phyloP scores from a whole-genome alignment of 1,140 invertebrate species.

The Grapholita molesta region DNA sequence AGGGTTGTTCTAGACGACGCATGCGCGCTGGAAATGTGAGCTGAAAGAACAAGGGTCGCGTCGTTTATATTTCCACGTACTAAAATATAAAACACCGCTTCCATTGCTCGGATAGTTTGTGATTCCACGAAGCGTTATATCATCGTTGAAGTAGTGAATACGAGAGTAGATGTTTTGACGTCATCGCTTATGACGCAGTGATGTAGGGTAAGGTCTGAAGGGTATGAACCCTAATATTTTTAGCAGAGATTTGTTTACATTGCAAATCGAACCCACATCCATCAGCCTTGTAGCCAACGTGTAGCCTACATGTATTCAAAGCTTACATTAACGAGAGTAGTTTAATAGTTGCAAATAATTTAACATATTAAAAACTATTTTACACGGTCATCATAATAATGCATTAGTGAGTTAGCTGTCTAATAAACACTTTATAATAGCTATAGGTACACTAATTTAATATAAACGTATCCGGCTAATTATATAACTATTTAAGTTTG shows the following conservation, averaged over 20 bases:
- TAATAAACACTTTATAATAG: background rate
- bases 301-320: too few species aligned
- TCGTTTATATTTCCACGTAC: constrained; percentile 8
- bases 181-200: background rate
- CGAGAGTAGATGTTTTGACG: background rate
- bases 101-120: background rate
- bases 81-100: background rate
- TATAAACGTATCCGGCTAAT: background rate
- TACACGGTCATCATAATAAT: background rate
- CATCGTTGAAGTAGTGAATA: background rate
- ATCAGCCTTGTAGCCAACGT: background rate
- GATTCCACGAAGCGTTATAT: background rate
- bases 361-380: background rate
- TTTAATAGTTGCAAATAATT: background rate
- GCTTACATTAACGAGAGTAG: background rate
- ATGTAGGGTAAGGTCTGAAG: background rate
- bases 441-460: background rate
- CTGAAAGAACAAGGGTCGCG: constrained; percentile 11
- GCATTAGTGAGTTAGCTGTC: background rate
- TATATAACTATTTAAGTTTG: background rate
- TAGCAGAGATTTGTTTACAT: constrained; percentile 2
- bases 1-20: constrained; percentile 52
- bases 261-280: background rate
- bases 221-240: constrained; percentile 6
- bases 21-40: constrained; percentile 51